phyloP scores from a whole-genome alignment of 2,113 vertebrate genomes.

The Pseudorhombus dupliciocellatus region DNA sequence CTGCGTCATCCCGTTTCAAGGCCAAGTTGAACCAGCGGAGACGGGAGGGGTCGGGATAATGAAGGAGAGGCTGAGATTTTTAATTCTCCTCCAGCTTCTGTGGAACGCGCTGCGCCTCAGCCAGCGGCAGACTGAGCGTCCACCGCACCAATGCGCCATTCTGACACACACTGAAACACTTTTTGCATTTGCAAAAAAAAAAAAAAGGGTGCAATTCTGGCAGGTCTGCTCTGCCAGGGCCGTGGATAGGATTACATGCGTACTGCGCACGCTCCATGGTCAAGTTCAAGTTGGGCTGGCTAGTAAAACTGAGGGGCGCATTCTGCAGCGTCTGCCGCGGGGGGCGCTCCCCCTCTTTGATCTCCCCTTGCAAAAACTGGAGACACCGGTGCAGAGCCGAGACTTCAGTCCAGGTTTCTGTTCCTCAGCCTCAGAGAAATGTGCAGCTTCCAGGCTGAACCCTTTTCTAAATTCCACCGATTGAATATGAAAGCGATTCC shows the following conservation, averaged over 20 bases:
- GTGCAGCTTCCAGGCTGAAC: not conserved
- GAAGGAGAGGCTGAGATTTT: slow-evolving; percentile 27
- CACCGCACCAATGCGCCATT: not conserved
- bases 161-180: slow-evolving; percentile 11
- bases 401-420: slow-evolving; percentile 20
- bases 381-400: slow-evolving; percentile 40
- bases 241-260: slow-evolving; percentile 55
- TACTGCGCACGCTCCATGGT: slow-evolving; percentile 77
- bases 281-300: slow-evolving; percentile 82
- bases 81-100: slow-evolving; percentile 25
- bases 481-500: not conserved
- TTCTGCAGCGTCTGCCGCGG: slow-evolving; percentile 66
- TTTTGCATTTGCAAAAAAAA: not conserved
- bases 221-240: slow-evolving; percentile 22
- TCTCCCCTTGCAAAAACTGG: slow-evolving; percentile 41
- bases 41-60: slow-evolving; percentile 62
- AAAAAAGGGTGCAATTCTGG: slow-evolving; percentile 19
- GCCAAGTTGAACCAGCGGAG: slow-evolving; percentile 71
- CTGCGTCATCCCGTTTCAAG: slow-evolving; percentile 80
- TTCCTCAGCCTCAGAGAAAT: slow-evolving; percentile 28
- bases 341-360: slow-evolving; percentile 60
- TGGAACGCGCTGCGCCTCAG: slow-evolving; percentile 11
- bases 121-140: not conserved
- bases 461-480: not conserved
- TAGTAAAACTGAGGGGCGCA: slow-evolving; percentile 74